These are phyloP conservation scores for Choristoneura rosaceana DNA, from an alignment of 2,888 invertebrate genomes.

Conservation along the genomic window DNA sequence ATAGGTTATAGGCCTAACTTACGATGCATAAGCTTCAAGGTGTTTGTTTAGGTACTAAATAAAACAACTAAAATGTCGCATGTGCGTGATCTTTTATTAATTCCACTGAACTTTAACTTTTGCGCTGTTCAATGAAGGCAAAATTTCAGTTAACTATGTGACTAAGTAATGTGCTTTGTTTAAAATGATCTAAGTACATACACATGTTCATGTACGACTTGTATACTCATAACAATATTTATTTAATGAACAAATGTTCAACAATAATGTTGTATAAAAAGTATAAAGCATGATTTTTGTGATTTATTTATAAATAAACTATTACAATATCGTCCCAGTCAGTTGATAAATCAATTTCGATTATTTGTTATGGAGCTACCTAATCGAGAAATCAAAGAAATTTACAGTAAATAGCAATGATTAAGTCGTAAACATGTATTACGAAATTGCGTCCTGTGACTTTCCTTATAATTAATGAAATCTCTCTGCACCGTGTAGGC, in stretches of 20 bases:
- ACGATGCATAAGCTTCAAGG: neutral
- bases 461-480: slow-evolving; percentile 33
- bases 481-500: slow-evolving; percentile 19
- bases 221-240: slow-evolving; percentile 60
- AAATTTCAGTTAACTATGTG: slow-evolving; percentile 75
- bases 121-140: slow-evolving; percentile 76
- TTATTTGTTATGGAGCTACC: slow-evolving; percentile 46
- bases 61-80: slow-evolving; percentile 71
- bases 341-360: slow-evolving; percentile 56
- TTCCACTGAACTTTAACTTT: slow-evolving; percentile 78
- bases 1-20: neutral
- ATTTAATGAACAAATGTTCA: slow-evolving; percentile 67
- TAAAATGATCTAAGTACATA: slow-evolving; percentile 69
- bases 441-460: slow-evolving; percentile 32
- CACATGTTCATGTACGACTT: slow-evolving; percentile 60
- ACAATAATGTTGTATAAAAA: slow-evolving; percentile 72
- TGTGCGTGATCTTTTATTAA: slow-evolving; percentile 82
- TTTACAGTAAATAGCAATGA: slow-evolving; percentile 24
- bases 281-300: slow-evolving; percentile 66
- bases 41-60: slow-evolving; percentile 50
- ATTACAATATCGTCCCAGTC: slow-evolving; percentile 56
- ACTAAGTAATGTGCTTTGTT: slow-evolving; percentile 76
- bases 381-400: slow-evolving; percentile 17
- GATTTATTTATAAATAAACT: slow-evolving; percentile 54
- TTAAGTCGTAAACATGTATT: slow-evolving; percentile 26